Evolutionary conservation across 2,113 vertebrate genomes (phyloP).

Genomic region (Dasyprocta punctata): DNA sequence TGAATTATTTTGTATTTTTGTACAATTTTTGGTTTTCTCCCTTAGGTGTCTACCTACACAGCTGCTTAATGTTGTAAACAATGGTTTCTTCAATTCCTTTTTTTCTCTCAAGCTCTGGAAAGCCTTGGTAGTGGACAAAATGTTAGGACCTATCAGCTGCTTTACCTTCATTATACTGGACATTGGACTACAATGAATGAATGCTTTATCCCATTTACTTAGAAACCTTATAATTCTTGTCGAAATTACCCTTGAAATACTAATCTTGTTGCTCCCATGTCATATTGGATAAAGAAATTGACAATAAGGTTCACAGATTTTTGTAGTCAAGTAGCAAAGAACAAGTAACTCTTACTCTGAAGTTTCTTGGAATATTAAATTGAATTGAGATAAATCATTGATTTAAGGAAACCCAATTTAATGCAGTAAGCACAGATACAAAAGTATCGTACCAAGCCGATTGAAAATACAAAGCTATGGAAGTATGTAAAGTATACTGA

Average conservation of each 20-base stretch:
- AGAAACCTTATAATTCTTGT: neutral
- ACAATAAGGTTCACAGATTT: neutral
- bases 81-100: neutral
- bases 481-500: neutral
- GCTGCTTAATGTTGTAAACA: neutral
- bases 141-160: neutral
- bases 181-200: neutral
- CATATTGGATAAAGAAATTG: neutral
- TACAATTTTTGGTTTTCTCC: neutral
- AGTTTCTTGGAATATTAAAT: constrained; percentile 15
- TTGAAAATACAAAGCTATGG: neutral
- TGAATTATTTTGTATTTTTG: neutral
- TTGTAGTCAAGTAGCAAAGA: neutral
- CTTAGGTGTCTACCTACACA: neutral
- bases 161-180: neutral
- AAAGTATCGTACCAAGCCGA: neutral
- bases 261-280: neutral
- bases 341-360: neutral
- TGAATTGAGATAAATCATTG: neutral
- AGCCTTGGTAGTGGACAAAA: neutral
- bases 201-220: neutral
- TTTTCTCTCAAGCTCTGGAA: neutral
- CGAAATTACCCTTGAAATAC: neutral
- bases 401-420: neutral
- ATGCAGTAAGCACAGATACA: constrained; percentile 10